Conservation (phyloP, 2,113 vertebrate species). For the Elanoides forficatus region DNA sequence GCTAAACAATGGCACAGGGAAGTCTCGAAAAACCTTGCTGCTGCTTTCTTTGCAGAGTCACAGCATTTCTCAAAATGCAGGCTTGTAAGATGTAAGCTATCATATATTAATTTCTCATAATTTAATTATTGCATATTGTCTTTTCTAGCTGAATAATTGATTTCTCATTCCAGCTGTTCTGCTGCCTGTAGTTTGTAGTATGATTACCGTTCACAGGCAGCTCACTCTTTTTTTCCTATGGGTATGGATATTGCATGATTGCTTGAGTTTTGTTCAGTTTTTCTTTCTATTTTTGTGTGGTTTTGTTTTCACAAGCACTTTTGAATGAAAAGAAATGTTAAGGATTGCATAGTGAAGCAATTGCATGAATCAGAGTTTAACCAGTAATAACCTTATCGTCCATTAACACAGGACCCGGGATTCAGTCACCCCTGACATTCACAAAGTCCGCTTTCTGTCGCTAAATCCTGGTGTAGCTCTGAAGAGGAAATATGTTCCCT, state of each 20-base stretch:
- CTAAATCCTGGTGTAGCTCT: background rate
- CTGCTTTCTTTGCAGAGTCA: background rate
- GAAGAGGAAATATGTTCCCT: background rate
- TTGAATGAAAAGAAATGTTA: background rate
- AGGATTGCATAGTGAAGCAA: background rate
- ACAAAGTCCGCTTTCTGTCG: background rate
- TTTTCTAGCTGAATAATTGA: slow-evolving; percentile 36
- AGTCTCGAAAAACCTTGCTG: background rate
- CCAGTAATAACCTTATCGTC: accelerated
- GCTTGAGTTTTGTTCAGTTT: background rate
- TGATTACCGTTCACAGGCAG: background rate
- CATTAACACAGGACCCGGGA: background rate
- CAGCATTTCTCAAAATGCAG: background rate
- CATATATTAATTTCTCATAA: background rate
- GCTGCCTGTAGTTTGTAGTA: background rate
- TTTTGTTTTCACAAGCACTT: background rate
- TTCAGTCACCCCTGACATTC: background rate
- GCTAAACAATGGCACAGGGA: background rate
- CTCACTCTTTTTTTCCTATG: background rate
- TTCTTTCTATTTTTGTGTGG: background rate
- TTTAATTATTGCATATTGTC: slow-evolving; percentile 34
- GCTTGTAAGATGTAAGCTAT: background rate
- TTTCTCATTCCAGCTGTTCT: slow-evolving; percentile 25
- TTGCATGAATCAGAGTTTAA: background rate
- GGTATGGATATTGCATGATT: background rate